phyloP scores from a whole-genome alignment of 2,113 vertebrate genomes.

The Melanerpes formicivorus region DNA sequence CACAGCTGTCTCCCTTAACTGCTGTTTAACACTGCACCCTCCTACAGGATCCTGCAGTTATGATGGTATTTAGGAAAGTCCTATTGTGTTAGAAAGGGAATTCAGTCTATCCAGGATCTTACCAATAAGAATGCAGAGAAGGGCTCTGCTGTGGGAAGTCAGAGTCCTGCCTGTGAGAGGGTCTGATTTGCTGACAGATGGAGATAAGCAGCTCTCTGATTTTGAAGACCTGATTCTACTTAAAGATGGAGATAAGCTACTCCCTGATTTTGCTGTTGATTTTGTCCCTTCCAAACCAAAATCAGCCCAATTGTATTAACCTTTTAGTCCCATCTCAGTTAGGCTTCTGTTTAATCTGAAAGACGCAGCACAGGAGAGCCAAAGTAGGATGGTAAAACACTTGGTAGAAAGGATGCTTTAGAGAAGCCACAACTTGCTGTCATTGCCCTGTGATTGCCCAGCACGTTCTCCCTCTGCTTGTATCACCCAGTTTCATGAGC shows the following conservation, averaged over 20 bases:
- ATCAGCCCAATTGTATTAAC: neutral
- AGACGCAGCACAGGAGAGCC: rapidly evolving
- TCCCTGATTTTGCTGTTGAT: neutral
- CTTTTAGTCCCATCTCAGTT: neutral
- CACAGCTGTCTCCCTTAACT: neutral
- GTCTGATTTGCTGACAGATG: neutral
- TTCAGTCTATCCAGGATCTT: neutral
- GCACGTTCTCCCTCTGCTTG: neutral
- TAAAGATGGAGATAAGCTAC: neutral
- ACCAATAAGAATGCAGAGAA: neutral
- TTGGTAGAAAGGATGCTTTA: neutral
- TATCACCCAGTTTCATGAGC: neutral
- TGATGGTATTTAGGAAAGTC: neutral
- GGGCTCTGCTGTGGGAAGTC: neutral
- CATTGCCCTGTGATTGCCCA: neutral
- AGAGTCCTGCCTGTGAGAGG: neutral
- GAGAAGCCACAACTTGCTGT: neutral
- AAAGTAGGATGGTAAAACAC: neutral
- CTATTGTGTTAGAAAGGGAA: neutral
- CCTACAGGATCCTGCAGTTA: neutral
- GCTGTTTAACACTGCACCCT: neutral
- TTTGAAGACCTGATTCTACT: neutral
- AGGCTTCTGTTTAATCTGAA: neutral
- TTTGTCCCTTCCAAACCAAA: neutral
- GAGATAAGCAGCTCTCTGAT: neutral